Conservation (phyloP, 2,113 vertebrate genomes). For the Macrotis lagotis region DNA sequence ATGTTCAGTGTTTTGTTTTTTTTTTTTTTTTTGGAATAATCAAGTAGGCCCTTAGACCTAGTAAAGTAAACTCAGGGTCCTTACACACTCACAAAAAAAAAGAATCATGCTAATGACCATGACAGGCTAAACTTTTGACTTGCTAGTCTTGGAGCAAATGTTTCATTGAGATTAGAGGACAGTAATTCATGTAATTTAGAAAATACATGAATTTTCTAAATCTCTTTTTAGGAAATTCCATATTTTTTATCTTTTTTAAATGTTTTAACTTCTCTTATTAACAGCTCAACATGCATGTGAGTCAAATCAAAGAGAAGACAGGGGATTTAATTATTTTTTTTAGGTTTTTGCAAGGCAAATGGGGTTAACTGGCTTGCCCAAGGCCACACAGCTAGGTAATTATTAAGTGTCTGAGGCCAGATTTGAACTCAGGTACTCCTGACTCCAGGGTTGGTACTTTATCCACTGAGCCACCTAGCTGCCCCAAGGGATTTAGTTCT, state of each 20-base stretch:
- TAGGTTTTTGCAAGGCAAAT: too few species aligned
- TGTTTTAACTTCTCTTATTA: neutral
- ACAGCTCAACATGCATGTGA: constrained; percentile 11
- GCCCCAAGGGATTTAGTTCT: neutral
- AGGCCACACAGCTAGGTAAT: too few species aligned
- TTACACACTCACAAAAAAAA: neutral
- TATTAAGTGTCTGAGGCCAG: too few species aligned
- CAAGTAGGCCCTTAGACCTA: neutral
- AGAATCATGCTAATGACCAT: neutral
- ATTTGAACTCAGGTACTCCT: too few species aligned
- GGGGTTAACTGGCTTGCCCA: too few species aligned
- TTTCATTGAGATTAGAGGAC: neutral
- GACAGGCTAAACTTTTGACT: neutral
- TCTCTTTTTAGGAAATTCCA: neutral
- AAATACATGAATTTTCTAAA: too few species aligned
- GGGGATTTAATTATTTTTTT: neutral
- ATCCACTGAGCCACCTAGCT: too few species aligned
- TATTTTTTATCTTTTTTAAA: neutral
- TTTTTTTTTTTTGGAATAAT: neutral
- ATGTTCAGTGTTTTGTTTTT: neutral
- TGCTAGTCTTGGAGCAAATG: neutral
- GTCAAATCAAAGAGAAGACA: neutral
- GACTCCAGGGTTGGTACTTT: too few species aligned
- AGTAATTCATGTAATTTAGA: neutral
- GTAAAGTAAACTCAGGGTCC: neutral